A percentile compares a stretch with the other conserved stretches of the same genome.
phyloP scores from a whole-genome alignment of 2,797 vertebrate species.

The Myoxocephalus aenaeus region DNA sequence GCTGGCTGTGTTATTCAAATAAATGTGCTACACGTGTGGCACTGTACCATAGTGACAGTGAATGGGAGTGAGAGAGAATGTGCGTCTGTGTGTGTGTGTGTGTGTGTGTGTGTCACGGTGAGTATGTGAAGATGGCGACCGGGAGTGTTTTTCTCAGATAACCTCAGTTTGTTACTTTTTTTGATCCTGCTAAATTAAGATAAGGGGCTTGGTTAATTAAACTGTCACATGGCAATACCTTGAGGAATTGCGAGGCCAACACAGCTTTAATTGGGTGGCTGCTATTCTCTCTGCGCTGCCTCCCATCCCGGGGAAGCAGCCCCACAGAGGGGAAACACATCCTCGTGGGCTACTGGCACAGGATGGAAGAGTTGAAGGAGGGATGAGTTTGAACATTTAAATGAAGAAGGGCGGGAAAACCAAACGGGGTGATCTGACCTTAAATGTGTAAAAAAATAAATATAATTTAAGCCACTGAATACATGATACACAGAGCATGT shows the following conservation, averaged over 20 bases:
- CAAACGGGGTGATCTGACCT: slow-evolving; percentile 20
- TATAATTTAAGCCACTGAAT: slow-evolving; percentile 12
- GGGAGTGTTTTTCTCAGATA: slow-evolving; percentile 80
- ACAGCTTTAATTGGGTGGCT: slow-evolving; percentile 84
- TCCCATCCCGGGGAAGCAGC: slow-evolving; percentile 58
- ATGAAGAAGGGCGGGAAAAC: slow-evolving; percentile 16
- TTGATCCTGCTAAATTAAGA: slow-evolving; percentile 87
- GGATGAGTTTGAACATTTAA: slow-evolving; percentile 37
- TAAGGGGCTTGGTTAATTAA: slow-evolving; percentile 87
- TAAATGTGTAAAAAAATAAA: slow-evolving; percentile 11
- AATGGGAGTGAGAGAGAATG: slow-evolving; percentile 9
- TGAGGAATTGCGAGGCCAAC: slow-evolving; percentile 84
- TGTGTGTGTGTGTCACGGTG: slow-evolving; percentile 26
- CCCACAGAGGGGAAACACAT: slow-evolving; percentile 40
- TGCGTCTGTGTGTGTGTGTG: slow-evolving; percentile 6
- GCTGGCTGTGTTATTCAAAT: slow-evolving; percentile 30
- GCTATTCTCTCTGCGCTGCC: slow-evolving; percentile 75
- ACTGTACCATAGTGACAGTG: slow-evolving; percentile 5
- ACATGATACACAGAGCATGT: slow-evolving; percentile 8
- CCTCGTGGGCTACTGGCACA: slow-evolving; percentile 51
- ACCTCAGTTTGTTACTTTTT: slow-evolving; percentile 84
- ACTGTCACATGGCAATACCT: slow-evolving; percentile 87
- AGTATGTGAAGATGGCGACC: slow-evolving; percentile 59
- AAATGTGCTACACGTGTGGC: slow-evolving; percentile 25
- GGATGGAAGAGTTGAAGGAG: slow-evolving; percentile 28